Conservation (phyloP, 2,797 vertebrate genomes). For the Anguilla marmorata region DNA sequence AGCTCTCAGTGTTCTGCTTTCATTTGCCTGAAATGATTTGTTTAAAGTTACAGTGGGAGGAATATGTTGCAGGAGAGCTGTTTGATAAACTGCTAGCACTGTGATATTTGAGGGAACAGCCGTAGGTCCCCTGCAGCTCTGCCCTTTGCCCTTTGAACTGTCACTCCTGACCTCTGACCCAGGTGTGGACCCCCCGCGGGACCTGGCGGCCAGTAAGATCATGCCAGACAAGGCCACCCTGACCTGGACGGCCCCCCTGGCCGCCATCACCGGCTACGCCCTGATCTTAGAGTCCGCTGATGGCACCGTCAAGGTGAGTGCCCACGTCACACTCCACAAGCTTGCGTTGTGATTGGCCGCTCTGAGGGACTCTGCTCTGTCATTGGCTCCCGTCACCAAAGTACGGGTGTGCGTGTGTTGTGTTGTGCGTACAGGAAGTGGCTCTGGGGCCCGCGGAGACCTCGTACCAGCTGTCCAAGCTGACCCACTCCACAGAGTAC, state of each 20-base stretch:
- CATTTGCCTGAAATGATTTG: background rate
- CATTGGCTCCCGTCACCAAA: no score
- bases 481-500: constrained; percentile 82
- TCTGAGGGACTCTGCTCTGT: background rate
- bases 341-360: background rate
- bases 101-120: background rate
- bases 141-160: no score
- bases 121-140: background rate
- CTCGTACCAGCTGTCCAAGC: constrained; percentile 79
- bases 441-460: constrained; percentile 77
- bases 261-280: constrained; percentile 79
- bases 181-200: constrained; percentile 86
- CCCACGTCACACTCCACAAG: background rate
- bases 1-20: background rate
- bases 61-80: background rate
- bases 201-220: constrained; percentile 76
- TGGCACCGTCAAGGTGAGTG: constrained; percentile 78
- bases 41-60: background rate
- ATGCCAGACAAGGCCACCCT: constrained; percentile 82
- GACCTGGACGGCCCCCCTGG: constrained; percentile 82
- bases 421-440: constrained; percentile 73
- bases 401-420: background rate
- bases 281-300: constrained; percentile 81
- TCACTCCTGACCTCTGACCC: constrained; percentile 14
- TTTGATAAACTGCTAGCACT: background rate